Conservation (phyloP, 2,113 vertebrate genomes). For the Hepsetus odoe region DNA sequence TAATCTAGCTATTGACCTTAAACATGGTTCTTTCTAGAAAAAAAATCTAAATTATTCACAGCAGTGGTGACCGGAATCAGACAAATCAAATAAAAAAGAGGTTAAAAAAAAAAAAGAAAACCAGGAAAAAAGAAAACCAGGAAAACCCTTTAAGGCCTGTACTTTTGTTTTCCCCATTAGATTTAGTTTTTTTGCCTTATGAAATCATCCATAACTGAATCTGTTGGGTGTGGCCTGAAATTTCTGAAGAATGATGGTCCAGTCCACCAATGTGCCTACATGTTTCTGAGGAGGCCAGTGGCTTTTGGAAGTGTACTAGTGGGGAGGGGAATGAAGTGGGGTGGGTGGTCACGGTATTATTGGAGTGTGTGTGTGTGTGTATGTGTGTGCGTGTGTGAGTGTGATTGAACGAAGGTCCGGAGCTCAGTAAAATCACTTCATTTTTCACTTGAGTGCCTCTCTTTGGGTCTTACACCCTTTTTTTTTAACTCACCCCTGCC, state of each 20-base stretch:
- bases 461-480: conserved; percentile 82
- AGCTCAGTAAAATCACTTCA: conserved; percentile 90
- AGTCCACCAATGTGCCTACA: conserved; percentile 13
- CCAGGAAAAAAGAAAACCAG: no score
- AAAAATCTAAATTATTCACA: no score
- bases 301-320: background rate
- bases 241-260: conserved; percentile 26
- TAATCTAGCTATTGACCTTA: no score
- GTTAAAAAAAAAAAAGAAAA: no score
- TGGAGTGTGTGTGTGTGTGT: no score
- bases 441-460: conserved; percentile 99
- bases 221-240: background rate
- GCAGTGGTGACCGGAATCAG: no score
- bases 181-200: background rate
- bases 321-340: conserved; percentile 36
- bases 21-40: no score
- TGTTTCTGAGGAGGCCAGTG: background rate
- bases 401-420: conserved; percentile 56
- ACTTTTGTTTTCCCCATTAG: background rate
- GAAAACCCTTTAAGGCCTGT: background rate
- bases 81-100: no score
- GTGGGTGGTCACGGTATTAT: conserved; percentile 53
- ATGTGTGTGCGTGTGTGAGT: conserved; percentile 44
- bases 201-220: background rate
- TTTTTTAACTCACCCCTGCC: conserved; percentile 69